Base-by-base conservation (phyloP, 1,140 invertebrate genomes). In the Solenopsis fugax region DNA sequence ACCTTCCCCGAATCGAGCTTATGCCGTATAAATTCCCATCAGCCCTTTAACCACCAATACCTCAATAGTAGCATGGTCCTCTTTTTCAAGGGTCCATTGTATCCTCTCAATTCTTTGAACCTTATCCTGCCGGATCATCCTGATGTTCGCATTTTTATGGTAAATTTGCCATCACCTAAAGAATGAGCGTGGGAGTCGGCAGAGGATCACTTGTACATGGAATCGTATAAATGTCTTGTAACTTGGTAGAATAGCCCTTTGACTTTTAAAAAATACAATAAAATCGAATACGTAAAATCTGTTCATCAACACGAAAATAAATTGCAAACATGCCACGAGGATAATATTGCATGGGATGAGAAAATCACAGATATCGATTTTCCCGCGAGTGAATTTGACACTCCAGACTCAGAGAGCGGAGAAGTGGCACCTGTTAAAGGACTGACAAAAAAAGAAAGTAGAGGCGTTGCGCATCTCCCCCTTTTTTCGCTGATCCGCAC, bases 181-280 rank as follows among this genome's bases (percentile, higher is more conserved):
- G 93, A 94, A 94, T 93, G 93, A 89, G 93, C 94, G 94, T 95
- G 95, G 95, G 95, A 95, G 93, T 95, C 91, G 88, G 87, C 84
- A 91, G 82, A 89, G 90, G 90, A 92, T 94, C 93, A 91, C 87
- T 91, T 93, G 91, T 89, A 92, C 88, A 89, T 12, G n/a, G 48
- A 24, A 71, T 81, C 29, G 10, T 81, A 18, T 41, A 69, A 69
- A 67, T 18, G 7, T 37, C 24, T 29, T 78, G 2, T 54, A 10
- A 71, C 13, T 54, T 13, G 9, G 41, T 41, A n/a, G 5, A 54
- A 48, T 48, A 12, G 48, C 48, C n/a, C n/a, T 58, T 60, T 60
- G 21, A 76, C 54, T 76, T 76, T 56, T 60, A 29, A 71, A 9
- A 29, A 48, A 73, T 21, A 4, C 56, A 48, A 81, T 41, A 41